Evolutionary conservation across 2,113 vertebrate species (phyloP).

Genomic region (Calypte anna): DNA sequence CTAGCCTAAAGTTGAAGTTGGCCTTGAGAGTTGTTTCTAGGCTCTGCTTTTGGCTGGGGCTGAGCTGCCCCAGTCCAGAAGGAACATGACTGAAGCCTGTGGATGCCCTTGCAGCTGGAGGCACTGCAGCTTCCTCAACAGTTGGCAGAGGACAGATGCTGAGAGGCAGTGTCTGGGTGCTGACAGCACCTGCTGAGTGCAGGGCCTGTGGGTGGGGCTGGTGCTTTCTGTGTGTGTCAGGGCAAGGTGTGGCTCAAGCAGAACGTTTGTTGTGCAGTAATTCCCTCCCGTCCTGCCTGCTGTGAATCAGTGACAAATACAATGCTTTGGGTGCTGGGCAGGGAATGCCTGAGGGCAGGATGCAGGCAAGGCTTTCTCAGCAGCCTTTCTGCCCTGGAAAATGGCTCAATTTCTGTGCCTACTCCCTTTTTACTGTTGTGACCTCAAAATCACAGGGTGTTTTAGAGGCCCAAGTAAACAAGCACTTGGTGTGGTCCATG

Average conservation of each 20-base stretch:
- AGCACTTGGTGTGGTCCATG: not conserved
- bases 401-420: not conserved
- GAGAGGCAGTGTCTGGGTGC: accelerated
- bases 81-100: not conserved
- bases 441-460: constrained; percentile 1
- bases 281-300: not conserved
- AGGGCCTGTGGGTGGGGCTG: not conserved
- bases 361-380: not conserved
- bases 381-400: not conserved
- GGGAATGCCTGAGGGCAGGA: not conserved
- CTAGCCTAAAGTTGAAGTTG: not conserved
- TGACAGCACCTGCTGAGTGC: accelerated
- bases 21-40: not conserved
- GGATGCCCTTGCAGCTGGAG: not conserved
- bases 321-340: not conserved
- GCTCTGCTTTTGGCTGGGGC: not conserved
- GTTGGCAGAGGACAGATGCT: not conserved
- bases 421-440: not conserved
- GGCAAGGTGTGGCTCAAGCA: not conserved
- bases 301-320: not conserved
- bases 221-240: not conserved
- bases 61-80: accelerated
- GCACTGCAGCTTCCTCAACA: accelerated
- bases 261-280: not conserved
- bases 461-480: not conserved